These are phyloP conservation scores for Ferrisia virgata DNA, from an alignment of 2,888 invertebrate species.

Conservation along the genomic window DNA sequence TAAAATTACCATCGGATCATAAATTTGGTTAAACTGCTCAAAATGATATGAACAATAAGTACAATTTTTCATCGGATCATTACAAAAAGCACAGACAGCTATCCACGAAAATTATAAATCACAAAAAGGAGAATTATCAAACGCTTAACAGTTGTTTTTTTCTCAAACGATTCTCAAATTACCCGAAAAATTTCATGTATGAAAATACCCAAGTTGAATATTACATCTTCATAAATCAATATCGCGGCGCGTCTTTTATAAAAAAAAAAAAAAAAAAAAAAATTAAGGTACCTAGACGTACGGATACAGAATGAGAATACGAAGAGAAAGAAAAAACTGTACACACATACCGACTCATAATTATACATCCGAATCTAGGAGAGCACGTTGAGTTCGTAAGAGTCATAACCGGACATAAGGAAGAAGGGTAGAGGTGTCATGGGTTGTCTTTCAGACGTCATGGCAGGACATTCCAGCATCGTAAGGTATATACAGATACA, in stretches of 20 bases:
- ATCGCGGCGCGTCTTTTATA: not conserved
- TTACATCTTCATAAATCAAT: not conserved
- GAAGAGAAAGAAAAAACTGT: not conserved
- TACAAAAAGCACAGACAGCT: too few species aligned
- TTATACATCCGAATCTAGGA: not conserved
- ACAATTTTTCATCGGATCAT: too few species aligned
- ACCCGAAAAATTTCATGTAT: not conserved
- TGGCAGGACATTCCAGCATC: slow-evolving; percentile 18
- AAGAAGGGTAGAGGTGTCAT: not conserved
- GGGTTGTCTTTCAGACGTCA: slow-evolving; percentile 18
- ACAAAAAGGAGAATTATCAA: not conserved
- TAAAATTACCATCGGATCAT: too few species aligned
- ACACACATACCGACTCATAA: not conserved
- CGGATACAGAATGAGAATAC: not conserved
- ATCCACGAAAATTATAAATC: too few species aligned
- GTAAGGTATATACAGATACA: too few species aligned
- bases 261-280: not conserved
- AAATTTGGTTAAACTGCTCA: too few species aligned
- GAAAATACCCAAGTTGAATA: not conserved
- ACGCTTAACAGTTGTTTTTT: not conserved
- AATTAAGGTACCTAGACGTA: not conserved
- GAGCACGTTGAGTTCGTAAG: not conserved
- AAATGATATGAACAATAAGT: too few species aligned
- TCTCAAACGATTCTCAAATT: not conserved
- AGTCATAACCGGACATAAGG: not conserved